Conservation (phyloP, 2,888 invertebrate genomes). For the Sphaeridia pumilis region DNA sequence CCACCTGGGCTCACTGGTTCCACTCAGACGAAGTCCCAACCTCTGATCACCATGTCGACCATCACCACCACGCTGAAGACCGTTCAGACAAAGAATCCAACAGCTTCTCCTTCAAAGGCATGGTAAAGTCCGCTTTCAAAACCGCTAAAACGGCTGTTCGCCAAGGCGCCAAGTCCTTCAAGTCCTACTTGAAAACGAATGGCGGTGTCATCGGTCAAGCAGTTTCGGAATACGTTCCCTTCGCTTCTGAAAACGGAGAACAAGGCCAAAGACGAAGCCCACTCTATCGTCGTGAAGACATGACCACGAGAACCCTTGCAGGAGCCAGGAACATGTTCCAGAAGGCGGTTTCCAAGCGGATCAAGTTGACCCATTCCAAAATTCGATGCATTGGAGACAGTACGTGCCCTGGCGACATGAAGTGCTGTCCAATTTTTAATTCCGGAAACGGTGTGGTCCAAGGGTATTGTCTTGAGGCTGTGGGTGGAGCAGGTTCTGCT, state of each 20-base stretch:
- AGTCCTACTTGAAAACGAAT: slow-evolving; percentile 9
- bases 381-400: slow-evolving; percentile 6
- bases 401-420: slow-evolving; percentile 14
- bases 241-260: background rate
- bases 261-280: background rate
- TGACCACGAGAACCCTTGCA: too few species aligned
- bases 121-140: background rate
- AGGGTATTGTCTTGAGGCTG: too few species aligned
- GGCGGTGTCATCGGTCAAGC: slow-evolving; percentile 11
- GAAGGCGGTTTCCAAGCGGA: too few species aligned
- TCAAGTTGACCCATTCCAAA: too few species aligned
- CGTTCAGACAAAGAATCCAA: background rate
- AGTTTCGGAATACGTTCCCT: slow-evolving; percentile 4
- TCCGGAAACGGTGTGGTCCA: too few species aligned
- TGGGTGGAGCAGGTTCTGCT: too few species aligned
- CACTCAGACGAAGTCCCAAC: background rate
- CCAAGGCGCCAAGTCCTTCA: background rate
- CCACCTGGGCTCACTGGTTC: too few species aligned
- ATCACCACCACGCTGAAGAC: background rate
- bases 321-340: too few species aligned
- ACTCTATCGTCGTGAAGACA: too few species aligned
- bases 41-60: background rate
- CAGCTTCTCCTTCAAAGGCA: background rate
- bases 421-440: slow-evolving; percentile 9
- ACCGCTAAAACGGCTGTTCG: slow-evolving; percentile 5